These are phyloP conservation scores for Allolobophora icterica DNA, from an alignment of 2,888 invertebrate genomes.

Conservation along the genomic window DNA sequence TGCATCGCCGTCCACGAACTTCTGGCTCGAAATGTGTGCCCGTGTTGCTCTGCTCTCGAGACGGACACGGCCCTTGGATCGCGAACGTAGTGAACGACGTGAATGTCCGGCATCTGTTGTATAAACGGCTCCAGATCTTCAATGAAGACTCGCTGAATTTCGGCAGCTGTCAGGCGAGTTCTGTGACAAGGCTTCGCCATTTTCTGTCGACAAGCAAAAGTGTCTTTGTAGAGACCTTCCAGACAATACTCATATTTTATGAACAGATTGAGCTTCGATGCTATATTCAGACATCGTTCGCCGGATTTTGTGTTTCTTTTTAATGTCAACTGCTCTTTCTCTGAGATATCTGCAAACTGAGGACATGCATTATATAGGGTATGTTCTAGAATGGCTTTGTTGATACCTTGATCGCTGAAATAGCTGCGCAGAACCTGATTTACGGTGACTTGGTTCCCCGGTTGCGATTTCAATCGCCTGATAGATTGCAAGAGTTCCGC, in stretches of 20 bases:
- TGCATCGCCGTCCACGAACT: not conserved
- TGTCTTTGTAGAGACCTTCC: not conserved
- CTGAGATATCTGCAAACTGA: too few relatives aligned
- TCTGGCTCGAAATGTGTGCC: not conserved
- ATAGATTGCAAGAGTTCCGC: too few relatives aligned
- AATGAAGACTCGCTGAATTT: not conserved
- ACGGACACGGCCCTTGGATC: conserved; percentile 24
- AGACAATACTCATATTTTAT: not conserved
- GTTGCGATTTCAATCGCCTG: too few relatives aligned
- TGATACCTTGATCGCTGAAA: too few relatives aligned
- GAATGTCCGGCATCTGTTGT: not conserved
- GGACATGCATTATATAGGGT: too few relatives aligned
- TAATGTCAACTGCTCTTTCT: too few relatives aligned
- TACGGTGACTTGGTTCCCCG: too few relatives aligned
- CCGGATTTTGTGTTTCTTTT: too few relatives aligned
- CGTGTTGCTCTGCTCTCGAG: not conserved
- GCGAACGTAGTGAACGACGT: conserved; percentile 19
- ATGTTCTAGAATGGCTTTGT: too few relatives aligned
- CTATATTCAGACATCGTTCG: too few relatives aligned
- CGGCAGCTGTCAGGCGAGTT: not conserved
- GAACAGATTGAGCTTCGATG: not conserved
- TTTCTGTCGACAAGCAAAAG: not conserved
- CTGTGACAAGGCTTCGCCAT: not conserved
- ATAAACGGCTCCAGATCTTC: not conserved
- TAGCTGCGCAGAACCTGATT: too few relatives aligned